These are phyloP conservation scores for Corythornis cristatus DNA, from an alignment of 2,113 vertebrate genomes.

Conservation along the genomic window DNA sequence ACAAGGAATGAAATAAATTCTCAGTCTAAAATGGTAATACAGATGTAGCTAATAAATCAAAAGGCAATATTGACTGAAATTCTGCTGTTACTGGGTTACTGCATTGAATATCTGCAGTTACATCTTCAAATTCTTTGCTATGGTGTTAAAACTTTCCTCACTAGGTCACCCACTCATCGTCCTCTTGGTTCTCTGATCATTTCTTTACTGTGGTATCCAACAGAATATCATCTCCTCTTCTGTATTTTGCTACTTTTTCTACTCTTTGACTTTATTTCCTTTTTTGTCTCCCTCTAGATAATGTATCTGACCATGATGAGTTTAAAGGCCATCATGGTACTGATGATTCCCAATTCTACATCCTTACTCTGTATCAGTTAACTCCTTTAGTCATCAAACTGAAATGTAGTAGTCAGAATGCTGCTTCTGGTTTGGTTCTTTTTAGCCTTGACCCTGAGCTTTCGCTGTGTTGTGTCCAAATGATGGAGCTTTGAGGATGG, in stretches of 20 bases:
- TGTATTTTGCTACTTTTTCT: not conserved
- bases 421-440: not conserved
- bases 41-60: not conserved
- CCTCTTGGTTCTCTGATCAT: not conserved
- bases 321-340: not conserved
- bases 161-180: not conserved
- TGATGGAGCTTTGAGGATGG: not conserved
- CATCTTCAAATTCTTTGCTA: not conserved
- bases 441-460: not conserved
- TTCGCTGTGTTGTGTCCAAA: accelerated
- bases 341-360: not conserved
- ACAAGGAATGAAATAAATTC: not conserved
- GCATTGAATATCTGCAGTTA: not conserved
- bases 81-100: not conserved
- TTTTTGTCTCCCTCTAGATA: not conserved
- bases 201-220: not conserved
- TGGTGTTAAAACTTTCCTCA: not conserved
- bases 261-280: not conserved
- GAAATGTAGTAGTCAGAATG: not conserved
- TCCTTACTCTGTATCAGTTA: not conserved
- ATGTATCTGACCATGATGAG: not conserved
- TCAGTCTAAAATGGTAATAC: not conserved
- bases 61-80: not conserved
- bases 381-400: not conserved
- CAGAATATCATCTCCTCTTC: not conserved